Evolutionary conservation across 2,113 vertebrate genomes (phyloP).

Genomic region (Dipodomys spectabilis): DNA sequence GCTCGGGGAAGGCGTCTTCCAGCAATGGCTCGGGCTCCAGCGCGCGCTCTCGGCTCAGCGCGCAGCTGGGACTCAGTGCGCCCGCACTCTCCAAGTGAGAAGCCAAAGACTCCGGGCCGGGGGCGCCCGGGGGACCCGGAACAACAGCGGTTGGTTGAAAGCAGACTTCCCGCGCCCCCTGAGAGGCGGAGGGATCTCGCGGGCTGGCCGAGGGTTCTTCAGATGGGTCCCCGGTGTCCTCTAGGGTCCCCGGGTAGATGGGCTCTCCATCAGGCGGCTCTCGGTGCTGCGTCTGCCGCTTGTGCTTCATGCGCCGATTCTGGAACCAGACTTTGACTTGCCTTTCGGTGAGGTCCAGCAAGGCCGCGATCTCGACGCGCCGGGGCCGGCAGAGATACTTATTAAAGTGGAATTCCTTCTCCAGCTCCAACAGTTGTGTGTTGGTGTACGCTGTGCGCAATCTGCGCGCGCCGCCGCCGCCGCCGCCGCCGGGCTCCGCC

Average conservation of each 20-base stretch:
- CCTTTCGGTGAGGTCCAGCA: conserved; percentile 95
- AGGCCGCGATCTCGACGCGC: conserved; percentile 95
- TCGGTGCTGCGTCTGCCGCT: conserved; percentile 93
- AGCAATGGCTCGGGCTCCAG: conserved; percentile 15
- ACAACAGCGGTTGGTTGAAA: conserved; percentile 25
- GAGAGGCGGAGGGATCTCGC: conserved; percentile 80
- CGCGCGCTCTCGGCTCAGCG: conserved; percentile 59
- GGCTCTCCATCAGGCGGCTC: conserved; percentile 89
- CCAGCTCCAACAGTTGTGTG: conserved; percentile 97
- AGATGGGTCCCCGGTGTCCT: conserved; percentile 88
- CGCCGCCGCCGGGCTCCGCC: conserved; percentile 87
- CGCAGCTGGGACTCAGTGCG: conserved; percentile 78
- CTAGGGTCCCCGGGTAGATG: conserved; percentile 77
- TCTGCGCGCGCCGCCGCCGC: conserved; percentile 90
- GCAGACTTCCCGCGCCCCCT: conserved; percentile 82
- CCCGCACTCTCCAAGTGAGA: conserved; percentile 12
- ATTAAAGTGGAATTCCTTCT: conserved; percentile 99
- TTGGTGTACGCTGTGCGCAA: conserved; percentile 98
- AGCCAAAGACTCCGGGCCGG: background rate
- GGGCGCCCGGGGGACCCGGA: background rate
- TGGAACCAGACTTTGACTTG: conserved; percentile 99
- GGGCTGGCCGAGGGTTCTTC: conserved; percentile 88
- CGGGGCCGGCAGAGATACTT: conserved; percentile 97
- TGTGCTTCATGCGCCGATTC: conserved; percentile 99
- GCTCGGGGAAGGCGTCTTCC: conserved; percentile 84